Conservation (phyloP, 1,140 invertebrate species). For the Apolygus lucorum region DNA sequence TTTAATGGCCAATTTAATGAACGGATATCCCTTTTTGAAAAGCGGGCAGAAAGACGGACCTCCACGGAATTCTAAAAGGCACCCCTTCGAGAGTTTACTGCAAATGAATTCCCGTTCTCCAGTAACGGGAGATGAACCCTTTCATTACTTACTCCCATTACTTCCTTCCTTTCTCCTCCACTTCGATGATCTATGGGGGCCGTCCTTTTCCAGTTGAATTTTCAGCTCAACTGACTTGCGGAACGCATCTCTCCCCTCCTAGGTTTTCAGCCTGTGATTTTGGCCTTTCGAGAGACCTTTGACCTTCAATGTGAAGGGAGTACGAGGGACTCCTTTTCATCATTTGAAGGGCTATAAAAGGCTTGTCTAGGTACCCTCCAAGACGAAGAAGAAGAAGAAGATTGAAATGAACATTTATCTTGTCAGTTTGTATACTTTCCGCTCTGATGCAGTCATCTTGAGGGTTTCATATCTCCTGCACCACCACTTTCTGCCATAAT, state of each 20-base stretch:
- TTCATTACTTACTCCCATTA: conserved; percentile 11
- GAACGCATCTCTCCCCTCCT: neutral
- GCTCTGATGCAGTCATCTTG: too few relatives aligned
- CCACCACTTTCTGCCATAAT: too few relatives aligned
- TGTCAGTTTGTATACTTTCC: too few relatives aligned
- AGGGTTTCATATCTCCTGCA: too few relatives aligned
- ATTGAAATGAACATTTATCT: too few relatives aligned
- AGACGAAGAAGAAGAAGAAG: too few relatives aligned
- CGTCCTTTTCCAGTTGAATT: neutral
- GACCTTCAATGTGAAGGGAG: too few relatives aligned
- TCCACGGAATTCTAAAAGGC: conserved; percentile 1
- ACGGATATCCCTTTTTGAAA: conserved; percentile 16
- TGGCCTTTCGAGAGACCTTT: too few relatives aligned
- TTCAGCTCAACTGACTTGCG: conserved; percentile 6
- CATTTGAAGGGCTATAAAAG: too few relatives aligned
- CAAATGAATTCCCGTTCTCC: conserved; percentile 13
- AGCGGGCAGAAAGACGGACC: conserved; percentile 12
- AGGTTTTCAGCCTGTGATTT: too few relatives aligned
- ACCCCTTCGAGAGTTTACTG: conserved; percentile 6
- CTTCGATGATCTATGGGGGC: neutral
- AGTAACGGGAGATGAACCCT: conserved; percentile 14
- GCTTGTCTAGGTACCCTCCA: too few relatives aligned
- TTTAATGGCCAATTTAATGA: conserved; percentile 11
- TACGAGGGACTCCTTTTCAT: too few relatives aligned
- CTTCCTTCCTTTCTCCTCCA: neutral